Evolutionary conservation across 2,888 invertebrate species (phyloP).

Genomic region (Amphipoea lucens): DNA sequence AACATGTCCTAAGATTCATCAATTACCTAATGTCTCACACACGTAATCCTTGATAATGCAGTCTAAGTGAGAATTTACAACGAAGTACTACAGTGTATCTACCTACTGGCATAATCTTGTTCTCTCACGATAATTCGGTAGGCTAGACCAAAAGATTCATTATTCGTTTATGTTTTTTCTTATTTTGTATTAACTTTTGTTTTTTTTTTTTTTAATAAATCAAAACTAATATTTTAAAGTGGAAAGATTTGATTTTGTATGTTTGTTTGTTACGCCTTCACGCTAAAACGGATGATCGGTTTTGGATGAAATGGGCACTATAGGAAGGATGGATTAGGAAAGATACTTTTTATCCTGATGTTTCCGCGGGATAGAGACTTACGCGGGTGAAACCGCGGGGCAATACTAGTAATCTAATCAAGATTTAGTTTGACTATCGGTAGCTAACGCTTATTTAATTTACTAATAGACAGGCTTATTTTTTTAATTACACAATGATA

Average conservation of each 20-base stretch:
- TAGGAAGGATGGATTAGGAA: not conserved
- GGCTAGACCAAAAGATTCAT: not conserved
- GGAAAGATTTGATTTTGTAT: not conserved
- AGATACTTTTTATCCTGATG: not conserved
- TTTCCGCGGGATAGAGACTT: not conserved
- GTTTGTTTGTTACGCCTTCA: not conserved
- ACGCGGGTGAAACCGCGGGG: not conserved
- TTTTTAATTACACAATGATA: not conserved
- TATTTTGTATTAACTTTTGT: too few relatives aligned
- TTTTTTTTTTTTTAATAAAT: too few relatives aligned
- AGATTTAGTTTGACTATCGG: not conserved
- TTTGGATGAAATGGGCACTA: not conserved
- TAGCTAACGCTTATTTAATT: not conserved
- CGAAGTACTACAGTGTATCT: not conserved
- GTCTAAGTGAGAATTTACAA: slow-evolving; percentile 14
- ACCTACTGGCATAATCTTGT: not conserved
- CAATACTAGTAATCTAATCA: not conserved
- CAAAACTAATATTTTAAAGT: not conserved
- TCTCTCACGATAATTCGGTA: not conserved
- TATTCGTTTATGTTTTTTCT: too few relatives aligned
- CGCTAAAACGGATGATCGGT: not conserved
- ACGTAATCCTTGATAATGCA: slow-evolving; percentile 33
- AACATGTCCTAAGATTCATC: slow-evolving; percentile 44
- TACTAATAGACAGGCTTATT: too few relatives aligned
- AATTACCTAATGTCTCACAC: slow-evolving; percentile 33